Base-by-base conservation (phyloP, 2,113 vertebrate genomes). In the Chaetura pelagica region DNA sequence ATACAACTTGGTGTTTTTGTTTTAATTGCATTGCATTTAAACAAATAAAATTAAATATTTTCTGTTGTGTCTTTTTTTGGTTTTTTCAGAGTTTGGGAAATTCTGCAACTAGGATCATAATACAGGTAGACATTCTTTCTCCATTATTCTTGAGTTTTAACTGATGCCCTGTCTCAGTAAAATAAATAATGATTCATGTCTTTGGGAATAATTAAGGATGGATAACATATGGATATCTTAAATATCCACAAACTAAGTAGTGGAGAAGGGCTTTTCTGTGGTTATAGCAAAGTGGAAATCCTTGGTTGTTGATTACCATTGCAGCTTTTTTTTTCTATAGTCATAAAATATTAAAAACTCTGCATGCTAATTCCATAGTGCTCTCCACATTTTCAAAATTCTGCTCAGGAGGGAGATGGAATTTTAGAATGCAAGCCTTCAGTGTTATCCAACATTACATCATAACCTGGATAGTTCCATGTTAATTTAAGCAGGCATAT, bases 21-120 rank as follows among this genome's bases (percentile, higher is more conserved):
- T 63, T 23, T 46, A 68, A 52, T 24, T 72, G 27, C 11, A 42
- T 55, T 79, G 9, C 38, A 42, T 62, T 48, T 87, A 40, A 84
- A 51, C 27, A 52, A 79, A 17, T 58, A 13, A 67, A n/a, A 78
- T n/a, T 49, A 49, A 78, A 13, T 76, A 29, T 30, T 84, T 3
- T 26, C 52, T 82, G 27, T 76, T 68, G 10, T 10, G 22, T 51
- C 35, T 34, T 67, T 35, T 14, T 48, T 72, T 79, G 62, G 20
- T n/a, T 46, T 15, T 92, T 96, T 10, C 61, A 97, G 97, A 88
- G 79, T 77, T 51, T 97, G 90, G 96, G 92, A 96, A 97, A 46
- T 68, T 97, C 97, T 87, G 95, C 81, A 69, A 95, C 89, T n/a
- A 91, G 73, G 76, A 75, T 93, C 84, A 79, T 97, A 81, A 8